Evolutionary conservation across 2,113 vertebrate genomes (phyloP), one percentile per base, ranked within the genome.

Genomic region (Aptenodytes patagonicus): DNA sequence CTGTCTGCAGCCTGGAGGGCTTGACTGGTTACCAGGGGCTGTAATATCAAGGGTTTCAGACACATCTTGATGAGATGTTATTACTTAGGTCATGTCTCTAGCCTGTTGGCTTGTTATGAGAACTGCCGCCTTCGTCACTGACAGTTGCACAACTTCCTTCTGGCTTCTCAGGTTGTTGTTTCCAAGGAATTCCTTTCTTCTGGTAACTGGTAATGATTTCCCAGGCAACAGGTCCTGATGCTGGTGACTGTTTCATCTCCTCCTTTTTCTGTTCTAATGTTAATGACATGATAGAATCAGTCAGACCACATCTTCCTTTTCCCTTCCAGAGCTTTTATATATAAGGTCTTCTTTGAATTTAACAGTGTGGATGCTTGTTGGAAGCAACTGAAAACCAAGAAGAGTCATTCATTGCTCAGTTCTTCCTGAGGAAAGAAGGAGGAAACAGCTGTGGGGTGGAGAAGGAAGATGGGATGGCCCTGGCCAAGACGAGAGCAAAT

Each of bases 111-210:
- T 25, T 24, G 71, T 68, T 96, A 28, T 22, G 44, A 93, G 31
- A 91, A 87, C 57, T 87, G 40, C 86, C 13, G 69, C 44, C 61
- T 71, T 79, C 22, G 2, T 57, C 86, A 58, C 57, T 40, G n/a
- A 76, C 34, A 58, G 40, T 95, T 97, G 77, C 3, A 4, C 93
- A 96, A 95, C 77, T 95, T 97, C 96, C 94, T 89, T 92, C 47
- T 95, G 90, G 52, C 72, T 91, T 95, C 61, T 89, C 7, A 88
- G 89, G 17, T 44, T 73, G 72, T 44, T 75, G 34, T 70, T 95
- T 96, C 95, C 91, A 93, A 85, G 80, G 95, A 95, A 95, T 96
- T 87, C 72, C n/a, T 95, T 88, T 88, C 61, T 93, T 82, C 70
- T 76, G 80, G 36, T 95, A 89, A 89, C 57, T 87, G 21, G 34